Evolutionary conservation across 2,797 vertebrate genomes (phyloP).

Genomic region (Pseudotriccus pelzelni): DNA sequence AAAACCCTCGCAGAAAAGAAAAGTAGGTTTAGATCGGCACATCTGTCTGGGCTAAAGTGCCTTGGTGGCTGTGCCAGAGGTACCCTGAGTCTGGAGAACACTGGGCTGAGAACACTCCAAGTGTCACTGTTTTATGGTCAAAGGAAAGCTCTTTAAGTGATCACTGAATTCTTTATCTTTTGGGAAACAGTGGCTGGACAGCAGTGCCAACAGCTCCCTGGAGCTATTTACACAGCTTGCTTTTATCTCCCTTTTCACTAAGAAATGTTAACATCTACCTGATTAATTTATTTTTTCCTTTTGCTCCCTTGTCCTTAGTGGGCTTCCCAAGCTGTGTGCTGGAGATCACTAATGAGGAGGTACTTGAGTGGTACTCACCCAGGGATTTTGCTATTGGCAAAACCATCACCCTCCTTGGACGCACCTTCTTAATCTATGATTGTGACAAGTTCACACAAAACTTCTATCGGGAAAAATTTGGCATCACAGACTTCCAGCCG

Average conservation of each 20-base stretch:
- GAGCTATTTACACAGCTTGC: background rate
- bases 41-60: background rate
- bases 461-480: slow-evolving; percentile 84
- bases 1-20: slow-evolving; percentile 75
- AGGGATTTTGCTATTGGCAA: slow-evolving; percentile 89
- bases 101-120: background rate
- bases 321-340: slow-evolving; percentile 88
- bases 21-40: slow-evolving; percentile 47
- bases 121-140: background rate
- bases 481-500: slow-evolving; percentile 78
- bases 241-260: background rate
- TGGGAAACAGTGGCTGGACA: background rate
- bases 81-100: too few relatives aligned
- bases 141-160: background rate
- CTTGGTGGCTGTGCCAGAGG: background rate
- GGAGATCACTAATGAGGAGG: slow-evolving; percentile 86
- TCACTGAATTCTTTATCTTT: background rate
- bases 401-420: slow-evolving; percentile 81
- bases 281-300: background rate
- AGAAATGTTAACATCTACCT: background rate
- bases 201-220: background rate
- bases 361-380: slow-evolving; percentile 87
- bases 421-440: slow-evolving; percentile 85
- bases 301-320: slow-evolving; percentile 69
- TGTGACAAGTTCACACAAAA: slow-evolving; percentile 88